phyloP scores from a whole-genome alignment of 2,888 invertebrate species.

The Seira ritae region DNA sequence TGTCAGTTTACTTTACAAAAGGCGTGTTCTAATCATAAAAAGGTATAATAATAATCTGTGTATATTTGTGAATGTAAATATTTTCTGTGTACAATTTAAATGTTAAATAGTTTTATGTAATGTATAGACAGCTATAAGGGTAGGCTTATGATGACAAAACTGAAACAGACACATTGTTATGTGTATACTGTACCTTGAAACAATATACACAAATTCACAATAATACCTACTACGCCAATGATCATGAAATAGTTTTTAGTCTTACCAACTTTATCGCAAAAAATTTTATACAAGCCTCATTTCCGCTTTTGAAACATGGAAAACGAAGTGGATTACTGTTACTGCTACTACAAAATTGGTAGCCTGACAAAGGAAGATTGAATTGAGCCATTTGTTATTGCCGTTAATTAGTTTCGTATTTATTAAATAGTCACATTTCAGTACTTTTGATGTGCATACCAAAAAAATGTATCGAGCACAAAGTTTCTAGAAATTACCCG shows the following conservation, averaged over 20 bases:
- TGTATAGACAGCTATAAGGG: neutral
- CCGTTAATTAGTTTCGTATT: too few relatives aligned
- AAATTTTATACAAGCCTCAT: neutral
- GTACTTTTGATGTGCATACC: too few relatives aligned
- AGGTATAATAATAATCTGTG: constrained; percentile 25
- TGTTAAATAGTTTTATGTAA: neutral
- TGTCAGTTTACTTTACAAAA: neutral
- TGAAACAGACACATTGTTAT: neutral
- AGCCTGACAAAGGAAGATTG: too few relatives aligned
- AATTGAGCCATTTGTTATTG: too few relatives aligned
- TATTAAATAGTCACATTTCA: too few relatives aligned
- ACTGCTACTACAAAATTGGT: too few relatives aligned
- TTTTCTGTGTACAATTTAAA: constrained; percentile 47
- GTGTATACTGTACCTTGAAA: neutral
- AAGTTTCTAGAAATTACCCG: too few relatives aligned
- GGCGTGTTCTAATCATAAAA: neutral
- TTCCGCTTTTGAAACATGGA: neutral
- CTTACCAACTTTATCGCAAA: neutral
- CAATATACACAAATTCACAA: neutral
- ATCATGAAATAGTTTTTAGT: neutral
- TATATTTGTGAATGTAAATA: constrained; percentile 61
- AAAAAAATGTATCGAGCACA: too few relatives aligned
- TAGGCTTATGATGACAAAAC: neutral
- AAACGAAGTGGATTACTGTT: too few relatives aligned
- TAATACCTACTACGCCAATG: neutral